Percentiles rank a stretch among this genome's conserved stretches.
phyloP scores from a whole-genome alignment of 2,888 invertebrate species.

The Ischnura elegans region DNA sequence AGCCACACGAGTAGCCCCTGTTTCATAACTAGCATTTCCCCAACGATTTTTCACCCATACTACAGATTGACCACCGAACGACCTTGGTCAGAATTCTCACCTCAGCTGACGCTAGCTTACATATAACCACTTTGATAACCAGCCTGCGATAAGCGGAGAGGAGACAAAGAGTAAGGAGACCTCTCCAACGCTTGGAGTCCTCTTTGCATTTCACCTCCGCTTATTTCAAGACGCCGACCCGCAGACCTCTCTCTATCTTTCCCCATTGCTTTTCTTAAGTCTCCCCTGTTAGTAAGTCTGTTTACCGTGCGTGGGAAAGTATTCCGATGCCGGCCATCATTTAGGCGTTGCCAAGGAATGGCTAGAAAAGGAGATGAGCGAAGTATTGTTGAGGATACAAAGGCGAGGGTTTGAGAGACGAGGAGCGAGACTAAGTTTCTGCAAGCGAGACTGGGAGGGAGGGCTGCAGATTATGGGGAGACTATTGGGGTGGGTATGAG shows the following conservation, averaged over 20 bases:
- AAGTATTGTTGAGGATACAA: neutral
- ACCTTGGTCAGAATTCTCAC: too few relatives aligned
- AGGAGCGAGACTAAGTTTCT: neutral
- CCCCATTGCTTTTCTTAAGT: neutral
- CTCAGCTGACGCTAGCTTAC: too few relatives aligned
- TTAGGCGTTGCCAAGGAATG: constrained; percentile 52
- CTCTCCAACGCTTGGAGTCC: too few relatives aligned
- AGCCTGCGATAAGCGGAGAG: too few relatives aligned
- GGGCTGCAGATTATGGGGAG: neutral
- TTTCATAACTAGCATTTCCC: too few relatives aligned
- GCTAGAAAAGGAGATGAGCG: constrained; percentile 41
- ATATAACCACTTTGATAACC: too few relatives aligned
- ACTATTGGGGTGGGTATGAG: neutral
- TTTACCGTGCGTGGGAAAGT: constrained; percentile 44
- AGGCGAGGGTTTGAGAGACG: neutral
- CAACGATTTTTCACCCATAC: too few relatives aligned
- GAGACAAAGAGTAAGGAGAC: too few relatives aligned
- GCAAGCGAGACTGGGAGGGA: neutral
- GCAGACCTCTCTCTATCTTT: neutral
- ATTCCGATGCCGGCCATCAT: constrained; percentile 25
- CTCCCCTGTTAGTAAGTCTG: neutral
- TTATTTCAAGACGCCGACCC: too few relatives aligned
- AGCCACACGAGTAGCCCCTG: too few relatives aligned
- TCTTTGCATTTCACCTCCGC: too few relatives aligned
- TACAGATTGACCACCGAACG: too few relatives aligned